Conservation (phyloP, 2,113 vertebrate genomes). For the Arothron firmamentum region DNA sequence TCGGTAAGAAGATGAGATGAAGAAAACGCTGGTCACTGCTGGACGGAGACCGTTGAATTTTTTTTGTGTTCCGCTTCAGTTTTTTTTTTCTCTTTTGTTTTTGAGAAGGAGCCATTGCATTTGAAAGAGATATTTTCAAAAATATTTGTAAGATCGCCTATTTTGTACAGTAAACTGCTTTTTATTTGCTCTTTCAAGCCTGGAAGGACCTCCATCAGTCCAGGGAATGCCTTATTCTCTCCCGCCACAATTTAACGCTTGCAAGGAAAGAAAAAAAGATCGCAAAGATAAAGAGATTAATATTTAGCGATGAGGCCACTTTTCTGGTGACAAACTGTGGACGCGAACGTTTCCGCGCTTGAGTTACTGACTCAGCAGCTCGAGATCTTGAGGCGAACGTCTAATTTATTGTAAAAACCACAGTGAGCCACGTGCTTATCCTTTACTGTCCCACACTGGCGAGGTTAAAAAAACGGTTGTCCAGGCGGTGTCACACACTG, state of each 20-base stretch:
- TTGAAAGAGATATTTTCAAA: slow-evolving; percentile 74
- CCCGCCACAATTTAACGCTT: slow-evolving; percentile 46
- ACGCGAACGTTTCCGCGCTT: slow-evolving; percentile 45
- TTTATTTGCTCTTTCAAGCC: slow-evolving; percentile 66
- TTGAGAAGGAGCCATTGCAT: slow-evolving; percentile 72
- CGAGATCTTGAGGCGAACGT: slow-evolving; percentile 52
- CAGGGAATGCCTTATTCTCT: slow-evolving; percentile 75
- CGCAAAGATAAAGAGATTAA: slow-evolving; percentile 7
- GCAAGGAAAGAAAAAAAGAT: slow-evolving; percentile 38
- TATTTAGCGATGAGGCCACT: slow-evolving; percentile 34
- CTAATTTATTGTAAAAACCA: slow-evolving; percentile 43
- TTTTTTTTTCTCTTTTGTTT: slow-evolving; percentile 37
- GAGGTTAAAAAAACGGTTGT: slow-evolving; percentile 25
- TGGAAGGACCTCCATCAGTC: slow-evolving; percentile 70
- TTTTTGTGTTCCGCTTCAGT: slow-evolving; percentile 10
- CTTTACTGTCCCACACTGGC: slow-evolving; percentile 48
- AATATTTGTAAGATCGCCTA: slow-evolving; percentile 75
- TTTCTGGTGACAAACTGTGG: slow-evolving; percentile 47
- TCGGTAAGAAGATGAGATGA: slow-evolving; percentile 60
- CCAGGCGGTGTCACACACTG: slow-evolving; percentile 20
- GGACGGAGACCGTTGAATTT: slow-evolving; percentile 62
- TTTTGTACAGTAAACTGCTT: slow-evolving; percentile 73
- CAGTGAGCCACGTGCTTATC: slow-evolving; percentile 28
- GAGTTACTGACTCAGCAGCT: slow-evolving; percentile 52
- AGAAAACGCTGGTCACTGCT: slow-evolving; percentile 66